Evolutionary conservation across 1,140 invertebrate species (phyloP).

Genomic region (Drosophila obscura): DNA sequence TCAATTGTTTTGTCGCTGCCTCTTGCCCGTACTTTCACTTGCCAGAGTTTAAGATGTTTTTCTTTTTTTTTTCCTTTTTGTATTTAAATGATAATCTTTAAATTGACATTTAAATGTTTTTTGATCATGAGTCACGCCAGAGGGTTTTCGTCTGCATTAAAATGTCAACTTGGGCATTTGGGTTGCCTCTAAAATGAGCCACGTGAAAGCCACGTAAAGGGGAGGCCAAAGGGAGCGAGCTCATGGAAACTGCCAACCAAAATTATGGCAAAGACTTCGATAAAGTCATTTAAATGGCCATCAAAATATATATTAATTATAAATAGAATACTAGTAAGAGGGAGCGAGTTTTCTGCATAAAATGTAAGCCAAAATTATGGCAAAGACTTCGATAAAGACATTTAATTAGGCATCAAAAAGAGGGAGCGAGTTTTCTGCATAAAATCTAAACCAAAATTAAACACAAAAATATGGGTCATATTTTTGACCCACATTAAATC

Average conservation of each 20-base stretch:
- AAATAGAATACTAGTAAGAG: too few relatives aligned
- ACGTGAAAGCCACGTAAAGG: too few relatives aligned
- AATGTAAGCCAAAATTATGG: too few relatives aligned
- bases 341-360: too few relatives aligned
- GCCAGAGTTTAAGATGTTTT: slow-evolving; percentile 24
- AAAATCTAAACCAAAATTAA: background rate
- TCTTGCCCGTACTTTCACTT: slow-evolving; percentile 67
- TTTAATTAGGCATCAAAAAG: background rate
- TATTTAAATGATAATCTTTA: slow-evolving; percentile 73
- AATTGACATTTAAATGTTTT: slow-evolving; percentile 69
- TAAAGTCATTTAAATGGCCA: too few relatives aligned
- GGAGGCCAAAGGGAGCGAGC: too few relatives aligned
- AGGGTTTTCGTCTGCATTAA: slow-evolving; percentile 10
- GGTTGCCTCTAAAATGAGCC: background rate
- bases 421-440: background rate
- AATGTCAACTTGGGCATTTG: slow-evolving; percentile 24
- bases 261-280: too few relatives aligned
- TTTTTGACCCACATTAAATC: slow-evolving; percentile 12
- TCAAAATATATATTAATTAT: too few relatives aligned
- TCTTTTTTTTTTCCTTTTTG: background rate
- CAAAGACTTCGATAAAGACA: too few relatives aligned
- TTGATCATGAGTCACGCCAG: slow-evolving; percentile 41
- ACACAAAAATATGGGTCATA: slow-evolving; percentile 18
- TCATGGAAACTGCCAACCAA: too few relatives aligned
- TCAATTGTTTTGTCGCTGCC: slow-evolving; percentile 47